phyloP scores from a whole-genome alignment of 2,113 vertebrate species.

The Sapajus apella region DNA sequence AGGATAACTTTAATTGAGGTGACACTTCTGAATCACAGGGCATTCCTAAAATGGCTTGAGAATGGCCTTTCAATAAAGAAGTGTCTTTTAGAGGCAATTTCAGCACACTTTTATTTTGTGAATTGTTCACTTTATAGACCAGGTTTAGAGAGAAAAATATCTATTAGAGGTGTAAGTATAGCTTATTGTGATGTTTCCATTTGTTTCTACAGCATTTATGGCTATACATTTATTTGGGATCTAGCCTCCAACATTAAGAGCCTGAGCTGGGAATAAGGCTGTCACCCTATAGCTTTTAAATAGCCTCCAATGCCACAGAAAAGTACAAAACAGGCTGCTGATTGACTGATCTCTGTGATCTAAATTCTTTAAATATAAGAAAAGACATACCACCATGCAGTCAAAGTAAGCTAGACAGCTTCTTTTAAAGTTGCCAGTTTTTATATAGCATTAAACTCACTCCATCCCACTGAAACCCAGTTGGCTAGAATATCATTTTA shows the following conservation, averaged over 20 bases:
- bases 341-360: not conserved
- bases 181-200: not conserved
- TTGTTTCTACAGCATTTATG: slow-evolving; percentile 33
- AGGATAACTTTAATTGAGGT: slow-evolving; percentile 23
- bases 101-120: not conserved
- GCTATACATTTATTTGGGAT: not conserved
- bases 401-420: not conserved
- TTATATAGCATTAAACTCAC: slow-evolving; percentile 13
- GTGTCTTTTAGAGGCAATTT: slow-evolving; percentile 30
- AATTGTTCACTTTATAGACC: slow-evolving; percentile 44
- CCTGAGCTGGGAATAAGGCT: not conserved
- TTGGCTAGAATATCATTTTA: slow-evolving; percentile 45
- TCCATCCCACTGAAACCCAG: not conserved
- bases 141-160: not conserved
- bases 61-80: slow-evolving; percentile 44
- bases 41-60: slow-evolving; percentile 18
- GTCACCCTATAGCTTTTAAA: not conserved
- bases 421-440: slow-evolving; percentile 4
- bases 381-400: not conserved
- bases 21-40: slow-evolving; percentile 1
- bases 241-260: not conserved
- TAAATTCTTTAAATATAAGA: slow-evolving; percentile 30
- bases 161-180: not conserved
- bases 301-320: slow-evolving; percentile 1
- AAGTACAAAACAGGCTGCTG: slow-evolving; percentile 46